Conservation (phyloP, 2,113 vertebrate species). For the Lanius ludovicianus region DNA sequence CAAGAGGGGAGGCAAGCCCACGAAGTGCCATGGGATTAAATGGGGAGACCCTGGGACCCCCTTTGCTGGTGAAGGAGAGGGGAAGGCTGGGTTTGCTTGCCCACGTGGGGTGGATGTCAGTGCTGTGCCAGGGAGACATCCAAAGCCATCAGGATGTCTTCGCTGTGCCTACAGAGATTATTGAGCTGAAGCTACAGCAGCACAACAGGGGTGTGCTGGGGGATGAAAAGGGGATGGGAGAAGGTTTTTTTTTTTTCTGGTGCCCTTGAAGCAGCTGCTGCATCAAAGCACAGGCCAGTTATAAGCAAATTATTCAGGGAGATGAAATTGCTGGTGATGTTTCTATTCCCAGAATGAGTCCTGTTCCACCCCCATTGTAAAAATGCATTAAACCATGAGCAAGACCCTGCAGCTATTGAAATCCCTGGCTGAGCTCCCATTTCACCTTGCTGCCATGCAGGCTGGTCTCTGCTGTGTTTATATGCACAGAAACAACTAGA, state of each 20-base stretch:
- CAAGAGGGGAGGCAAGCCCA: background rate
- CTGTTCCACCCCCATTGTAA: background rate
- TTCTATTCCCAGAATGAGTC: slow-evolving; percentile 11
- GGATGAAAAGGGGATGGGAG: background rate
- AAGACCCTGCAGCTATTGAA: slow-evolving; percentile 5
- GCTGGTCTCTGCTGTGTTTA: background rate
- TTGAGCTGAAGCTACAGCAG: background rate
- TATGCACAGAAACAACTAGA: background rate
- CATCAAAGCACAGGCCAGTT: background rate
- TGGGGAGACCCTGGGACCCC: background rate
- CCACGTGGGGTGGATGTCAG: background rate
- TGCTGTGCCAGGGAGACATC: background rate
- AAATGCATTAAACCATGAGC: background rate
- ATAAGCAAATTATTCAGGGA: background rate
- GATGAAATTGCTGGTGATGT: background rate
- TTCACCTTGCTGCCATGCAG: background rate
- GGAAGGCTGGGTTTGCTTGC: background rate
- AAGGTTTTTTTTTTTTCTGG: background rate
- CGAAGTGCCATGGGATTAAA: background rate
- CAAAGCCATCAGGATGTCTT: background rate
- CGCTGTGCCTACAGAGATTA: background rate
- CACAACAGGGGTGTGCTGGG: background rate
- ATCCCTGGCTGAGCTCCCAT: background rate
- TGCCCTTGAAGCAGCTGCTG: slow-evolving; percentile 4
- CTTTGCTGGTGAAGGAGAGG: background rate